Evolutionary conservation across 2,888 invertebrate species (phyloP).

Genomic region (Darwinula stevensoni): DNA sequence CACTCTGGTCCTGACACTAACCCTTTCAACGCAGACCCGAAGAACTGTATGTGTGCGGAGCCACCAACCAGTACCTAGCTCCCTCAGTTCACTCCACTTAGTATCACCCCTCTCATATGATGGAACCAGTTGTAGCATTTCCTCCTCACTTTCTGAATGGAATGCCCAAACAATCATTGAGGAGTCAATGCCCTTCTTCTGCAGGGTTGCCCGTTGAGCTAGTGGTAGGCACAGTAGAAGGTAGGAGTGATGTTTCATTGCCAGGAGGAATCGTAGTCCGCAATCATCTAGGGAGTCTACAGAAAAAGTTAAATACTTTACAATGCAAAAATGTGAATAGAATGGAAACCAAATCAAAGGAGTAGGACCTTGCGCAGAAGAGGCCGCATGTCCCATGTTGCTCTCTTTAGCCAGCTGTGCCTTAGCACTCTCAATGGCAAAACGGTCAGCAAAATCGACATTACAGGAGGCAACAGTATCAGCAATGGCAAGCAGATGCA

Average conservation of each 20-base stretch:
- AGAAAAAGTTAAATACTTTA: not conserved
- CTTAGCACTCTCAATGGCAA: conserved; percentile 36
- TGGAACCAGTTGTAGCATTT: conserved; percentile 61
- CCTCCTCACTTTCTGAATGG: conserved; percentile 92
- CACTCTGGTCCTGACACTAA: too few species aligned
- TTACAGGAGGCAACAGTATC: conserved; percentile 89
- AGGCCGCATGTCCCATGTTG: conserved; percentile 23
- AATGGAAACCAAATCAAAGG: not conserved
- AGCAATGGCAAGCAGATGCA: conserved; percentile 93
- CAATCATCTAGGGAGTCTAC: conserved; percentile 58
- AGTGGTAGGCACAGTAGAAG: conserved; percentile 70
- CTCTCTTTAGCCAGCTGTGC: conserved; percentile 33
- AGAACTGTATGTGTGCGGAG: conserved; percentile 50
- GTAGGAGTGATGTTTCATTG: conserved; percentile 93
- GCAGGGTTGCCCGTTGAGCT: conserved; percentile 53
- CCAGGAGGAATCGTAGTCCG: conserved; percentile 73
- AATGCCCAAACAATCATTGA: conserved; percentile 88
- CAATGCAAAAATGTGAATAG: not conserved
- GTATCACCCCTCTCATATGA: conserved; percentile 30
- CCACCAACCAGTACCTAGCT: conserved; percentile 92
- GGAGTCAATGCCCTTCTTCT: conserved; percentile 26
- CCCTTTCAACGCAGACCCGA: conserved; percentile 54
- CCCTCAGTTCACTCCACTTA: conserved; percentile 65
- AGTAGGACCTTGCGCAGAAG: not conserved
- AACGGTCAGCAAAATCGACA: conserved; percentile 40